These are phyloP conservation scores for Phymatocera aterrima DNA, from an alignment of 2,888 invertebrate species.

Conservation along the genomic window DNA sequence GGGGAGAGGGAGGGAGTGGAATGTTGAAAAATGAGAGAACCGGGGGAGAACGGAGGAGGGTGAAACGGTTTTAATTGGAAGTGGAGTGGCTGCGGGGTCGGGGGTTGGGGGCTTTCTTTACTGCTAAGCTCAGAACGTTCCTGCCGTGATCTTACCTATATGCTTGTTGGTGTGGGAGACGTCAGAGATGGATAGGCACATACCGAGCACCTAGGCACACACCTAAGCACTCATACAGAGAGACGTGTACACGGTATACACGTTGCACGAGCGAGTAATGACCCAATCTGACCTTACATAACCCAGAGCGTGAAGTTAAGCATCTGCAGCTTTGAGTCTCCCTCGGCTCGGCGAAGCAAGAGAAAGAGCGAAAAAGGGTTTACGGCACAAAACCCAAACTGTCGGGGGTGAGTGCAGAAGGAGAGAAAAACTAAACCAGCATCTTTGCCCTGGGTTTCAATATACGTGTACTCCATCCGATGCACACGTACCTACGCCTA, in stretches of 20 bases:
- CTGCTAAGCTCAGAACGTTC: slow-evolving; percentile 35
- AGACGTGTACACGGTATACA: slow-evolving; percentile 1
- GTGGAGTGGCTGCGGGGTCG: slow-evolving; percentile 45
- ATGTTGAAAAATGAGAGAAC: slow-evolving; percentile 64
- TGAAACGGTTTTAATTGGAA: slow-evolving; percentile 58
- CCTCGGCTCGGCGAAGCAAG: not conserved
- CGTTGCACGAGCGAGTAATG: slow-evolving; percentile 15
- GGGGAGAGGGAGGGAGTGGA: slow-evolving; percentile 51
- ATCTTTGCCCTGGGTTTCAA: not conserved
- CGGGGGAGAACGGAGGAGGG: slow-evolving; percentile 48
- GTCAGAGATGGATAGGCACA: slow-evolving; percentile 15
- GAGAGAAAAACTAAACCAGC: slow-evolving; percentile 1
- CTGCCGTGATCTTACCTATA: slow-evolving; percentile 35
- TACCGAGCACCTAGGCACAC: not conserved
- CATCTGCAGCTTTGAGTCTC: slow-evolving; percentile 28
- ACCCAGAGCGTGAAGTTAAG: slow-evolving; percentile 3
- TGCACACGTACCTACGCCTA: not conserved
- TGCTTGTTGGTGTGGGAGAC: slow-evolving; percentile 24
- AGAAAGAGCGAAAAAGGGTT: slow-evolving; percentile 15
- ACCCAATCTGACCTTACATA: slow-evolving; percentile 18
- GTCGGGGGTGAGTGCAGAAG: not conserved
- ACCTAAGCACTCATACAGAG: not conserved
- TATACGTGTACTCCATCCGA: too few species aligned
- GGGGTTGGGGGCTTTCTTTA: slow-evolving; percentile 41
- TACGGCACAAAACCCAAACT: not conserved